A percentile compares a stretch with the other conserved stretches of the same genome.
Conservation (phyloP, 2,888 invertebrate species). For the Drosophila rellima region DNA sequence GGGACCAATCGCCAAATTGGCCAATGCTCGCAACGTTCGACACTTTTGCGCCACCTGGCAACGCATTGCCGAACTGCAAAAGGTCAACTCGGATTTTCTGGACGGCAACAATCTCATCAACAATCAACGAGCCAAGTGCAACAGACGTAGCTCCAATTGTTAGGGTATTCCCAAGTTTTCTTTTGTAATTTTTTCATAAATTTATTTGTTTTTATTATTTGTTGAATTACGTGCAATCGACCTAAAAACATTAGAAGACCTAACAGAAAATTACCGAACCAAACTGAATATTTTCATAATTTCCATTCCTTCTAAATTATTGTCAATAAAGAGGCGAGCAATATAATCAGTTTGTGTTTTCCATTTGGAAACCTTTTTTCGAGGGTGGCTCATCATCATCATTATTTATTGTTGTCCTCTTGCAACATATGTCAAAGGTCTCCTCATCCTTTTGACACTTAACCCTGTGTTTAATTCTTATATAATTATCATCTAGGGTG, state of each 20-base stretch:
- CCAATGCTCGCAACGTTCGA: constrained; percentile 77
- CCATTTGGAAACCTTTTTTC: neutral
- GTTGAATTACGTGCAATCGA: constrained; percentile 7
- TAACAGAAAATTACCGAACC: neutral
- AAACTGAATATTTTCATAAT: constrained; percentile 10
- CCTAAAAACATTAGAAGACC: neutral
- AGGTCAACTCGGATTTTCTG: constrained; percentile 61
- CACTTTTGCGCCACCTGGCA: constrained; percentile 81
- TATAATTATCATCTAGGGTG: constrained; percentile 57
- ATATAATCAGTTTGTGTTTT: constrained; percentile 2
- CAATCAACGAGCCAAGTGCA: constrained; percentile 37
- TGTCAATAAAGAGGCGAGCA: constrained; percentile 27
- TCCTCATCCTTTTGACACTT: constrained; percentile 76
- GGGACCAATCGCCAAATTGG: constrained; percentile 84
- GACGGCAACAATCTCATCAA: constrained; percentile 24
- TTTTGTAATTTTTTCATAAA: constrained; percentile 15
- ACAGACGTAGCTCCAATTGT: constrained; percentile 45
- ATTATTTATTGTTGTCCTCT: constrained; percentile 24
- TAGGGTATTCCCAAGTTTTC: constrained; percentile 10
- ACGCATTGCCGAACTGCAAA: constrained; percentile 76
- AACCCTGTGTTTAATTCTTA: constrained; percentile 62
- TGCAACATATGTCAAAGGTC: constrained; percentile 59
- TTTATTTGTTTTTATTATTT: constrained; percentile 25
- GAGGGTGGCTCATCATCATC: constrained; percentile 68
- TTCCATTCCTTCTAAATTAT: constrained; percentile 42